phyloP scores from a whole-genome alignment of 2,888 invertebrate genomes.

The Andrena trimmerana region DNA sequence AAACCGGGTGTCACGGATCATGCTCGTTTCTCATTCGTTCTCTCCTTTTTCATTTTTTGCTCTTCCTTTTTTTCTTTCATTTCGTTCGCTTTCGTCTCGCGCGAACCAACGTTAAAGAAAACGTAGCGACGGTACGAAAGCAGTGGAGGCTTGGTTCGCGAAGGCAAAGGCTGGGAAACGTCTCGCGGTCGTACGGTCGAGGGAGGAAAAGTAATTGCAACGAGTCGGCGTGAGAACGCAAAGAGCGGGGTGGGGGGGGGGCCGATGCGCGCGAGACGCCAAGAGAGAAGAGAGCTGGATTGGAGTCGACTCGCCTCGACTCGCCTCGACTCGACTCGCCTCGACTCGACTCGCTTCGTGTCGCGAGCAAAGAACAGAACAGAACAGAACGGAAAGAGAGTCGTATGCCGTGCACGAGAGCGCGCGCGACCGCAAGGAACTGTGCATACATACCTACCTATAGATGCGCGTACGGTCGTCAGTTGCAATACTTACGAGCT shows the following conservation, averaged over 20 bases:
- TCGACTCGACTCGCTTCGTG: not conserved
- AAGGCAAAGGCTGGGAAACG: not conserved
- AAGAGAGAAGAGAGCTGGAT: slow-evolving; percentile 2
- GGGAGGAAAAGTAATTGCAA: slow-evolving; percentile 12
- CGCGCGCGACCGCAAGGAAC: not conserved
- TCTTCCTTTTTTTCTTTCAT: not conserved
- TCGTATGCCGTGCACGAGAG: slow-evolving; percentile 30
- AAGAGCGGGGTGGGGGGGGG: not conserved
- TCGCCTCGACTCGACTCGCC: not conserved
- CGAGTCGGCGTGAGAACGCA: slow-evolving; percentile 24
- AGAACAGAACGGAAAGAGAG: not conserved
- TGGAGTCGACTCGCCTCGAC: slow-evolving; percentile 8
- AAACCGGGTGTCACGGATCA: slow-evolving; percentile 79
- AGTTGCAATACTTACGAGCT: slow-evolving; percentile 68
- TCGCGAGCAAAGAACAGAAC: slow-evolving; percentile 1
- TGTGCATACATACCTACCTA: slow-evolving; percentile 6
- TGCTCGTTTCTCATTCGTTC: slow-evolving; percentile 41
- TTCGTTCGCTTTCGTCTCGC: not conserved
- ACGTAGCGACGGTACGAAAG: no score
- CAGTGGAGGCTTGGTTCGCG: not conserved
- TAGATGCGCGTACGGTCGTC: slow-evolving; percentile 57
- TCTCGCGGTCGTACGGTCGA: not conserved
- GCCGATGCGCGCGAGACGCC: not conserved
- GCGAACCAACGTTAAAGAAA: no score
- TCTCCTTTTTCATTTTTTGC: not conserved